Evolutionary conservation across 2,113 vertebrate species (phyloP).

Genomic region (Aviceda subcristata): DNA sequence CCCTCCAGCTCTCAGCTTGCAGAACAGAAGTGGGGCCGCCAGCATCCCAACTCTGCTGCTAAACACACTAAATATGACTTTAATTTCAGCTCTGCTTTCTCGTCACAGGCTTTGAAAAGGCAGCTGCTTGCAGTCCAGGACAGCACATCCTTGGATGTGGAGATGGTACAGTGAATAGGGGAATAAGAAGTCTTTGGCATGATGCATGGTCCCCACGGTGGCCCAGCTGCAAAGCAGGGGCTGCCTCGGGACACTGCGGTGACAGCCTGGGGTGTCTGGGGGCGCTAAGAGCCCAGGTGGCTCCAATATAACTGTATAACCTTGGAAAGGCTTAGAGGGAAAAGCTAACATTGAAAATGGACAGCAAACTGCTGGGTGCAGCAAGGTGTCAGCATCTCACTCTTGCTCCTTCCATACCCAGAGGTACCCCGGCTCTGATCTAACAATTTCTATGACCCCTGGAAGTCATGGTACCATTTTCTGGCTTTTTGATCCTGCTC

Average conservation of each 20-base stretch:
- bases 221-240: neutral
- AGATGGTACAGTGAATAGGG: neutral
- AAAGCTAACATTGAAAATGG: neutral
- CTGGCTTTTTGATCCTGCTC: neutral
- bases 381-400: neutral
- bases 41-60: neutral
- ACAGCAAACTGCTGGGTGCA: neutral
- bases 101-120: neutral
- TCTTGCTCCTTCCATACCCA: neutral
- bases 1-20: neutral
- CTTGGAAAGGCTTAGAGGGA: neutral
- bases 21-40: neutral
- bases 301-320: neutral
- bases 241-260: neutral
- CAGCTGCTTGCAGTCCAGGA: neutral
- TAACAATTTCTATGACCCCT: rapidly evolving
- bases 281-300: neutral
- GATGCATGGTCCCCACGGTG: neutral
- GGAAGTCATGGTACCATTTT: neutral
- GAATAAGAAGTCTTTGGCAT: neutral
- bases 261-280: neutral
- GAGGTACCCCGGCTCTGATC: neutral
- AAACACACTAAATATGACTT: neutral
- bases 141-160: neutral
- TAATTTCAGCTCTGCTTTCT: neutral